Base-by-base conservation (phyloP, 2,113 vertebrate species). In the Plecturocebus donacophilus region DNA sequence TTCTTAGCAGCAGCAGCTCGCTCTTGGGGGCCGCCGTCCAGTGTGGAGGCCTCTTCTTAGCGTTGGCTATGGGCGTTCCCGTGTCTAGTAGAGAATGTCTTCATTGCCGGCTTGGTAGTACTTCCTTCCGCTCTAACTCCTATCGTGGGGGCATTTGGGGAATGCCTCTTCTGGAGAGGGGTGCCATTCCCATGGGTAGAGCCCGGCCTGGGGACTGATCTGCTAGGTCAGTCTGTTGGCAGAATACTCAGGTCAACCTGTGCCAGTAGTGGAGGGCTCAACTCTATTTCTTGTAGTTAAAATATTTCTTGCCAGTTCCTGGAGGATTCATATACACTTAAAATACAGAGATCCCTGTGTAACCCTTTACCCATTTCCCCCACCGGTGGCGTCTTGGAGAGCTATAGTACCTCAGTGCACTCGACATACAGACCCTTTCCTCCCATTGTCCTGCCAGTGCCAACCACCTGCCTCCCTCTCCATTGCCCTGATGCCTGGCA, bases 1-100 rank as follows among this genome's bases (percentile, higher is more conserved):
- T 49, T 8, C 20, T n/a, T 61, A 52, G 49, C 16, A 12, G 47
- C 73, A 6, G 61, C 5, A 2, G 79, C 13, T 49, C 40, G 1
- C 25, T 40, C 2, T 70, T 0, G 7, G 68, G 30, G 20, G 6
- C 21, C 35, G 0, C 9, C 1, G 27, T 32, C 10, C 32, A 20
- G 0, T 47, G 42, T 32, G 58, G n/a, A n/a, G 47, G 75, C 19
- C 20, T 25, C 16, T 58, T 6, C 3, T 32, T 54, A 45, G 32
- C 14, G 3, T n/a, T 47, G 47, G 11, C 21, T 49, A 32, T 80
- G 17, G 16, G 35, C 5, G 0, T 68, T 79, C 19, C 52, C 56
- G 2, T 40, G 1, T 38, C 17, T 27, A 1, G 30, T 17, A 52
- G 47, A 80, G 49, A 47, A 32, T 85, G n/a, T 35, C 80, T 70